Conservation (phyloP, 1,140 invertebrate species). For the Bombus consobrinus region DNA sequence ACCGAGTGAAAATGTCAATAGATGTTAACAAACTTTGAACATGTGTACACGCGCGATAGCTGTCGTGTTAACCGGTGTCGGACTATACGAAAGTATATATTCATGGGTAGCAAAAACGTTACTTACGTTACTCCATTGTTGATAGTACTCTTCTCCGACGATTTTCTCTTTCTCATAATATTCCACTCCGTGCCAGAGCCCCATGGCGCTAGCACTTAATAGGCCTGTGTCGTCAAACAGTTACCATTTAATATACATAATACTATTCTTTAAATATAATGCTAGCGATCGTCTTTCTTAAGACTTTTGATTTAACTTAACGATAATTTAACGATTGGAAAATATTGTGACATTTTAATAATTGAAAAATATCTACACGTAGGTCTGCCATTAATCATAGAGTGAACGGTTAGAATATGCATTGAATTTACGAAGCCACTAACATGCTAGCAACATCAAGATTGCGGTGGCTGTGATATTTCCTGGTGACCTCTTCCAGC, state of each 20-base stretch:
- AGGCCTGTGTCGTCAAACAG: slow-evolving; percentile 85
- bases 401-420: not conserved
- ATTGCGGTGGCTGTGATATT: slow-evolving; percentile 97
- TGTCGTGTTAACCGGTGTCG: not conserved
- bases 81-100: too few relatives aligned
- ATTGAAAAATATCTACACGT: not conserved
- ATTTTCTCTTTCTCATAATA: slow-evolving; percentile 97
- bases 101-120: not conserved
- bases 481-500: slow-evolving; percentile 95
- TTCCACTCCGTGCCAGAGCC: slow-evolving; percentile 96
- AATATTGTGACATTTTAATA: not conserved
- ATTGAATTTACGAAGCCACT: slow-evolving; percentile 79
- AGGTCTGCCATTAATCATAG: not conserved
- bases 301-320: not conserved
- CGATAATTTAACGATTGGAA: not conserved
- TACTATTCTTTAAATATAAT: not conserved
- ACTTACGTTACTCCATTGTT: slow-evolving; percentile 95
- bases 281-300: not conserved
- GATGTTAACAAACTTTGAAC: not conserved
- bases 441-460: slow-evolving; percentile 94
- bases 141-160: slow-evolving; percentile 94
- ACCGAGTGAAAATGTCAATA: not conserved
- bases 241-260: not conserved
- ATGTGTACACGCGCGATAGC: not conserved
- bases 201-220: slow-evolving; percentile 95